Percentiles rank a stretch among this genome's conserved stretches.
Conservation (phyloP, 2,888 invertebrate genomes). For the Euclidia mi region DNA sequence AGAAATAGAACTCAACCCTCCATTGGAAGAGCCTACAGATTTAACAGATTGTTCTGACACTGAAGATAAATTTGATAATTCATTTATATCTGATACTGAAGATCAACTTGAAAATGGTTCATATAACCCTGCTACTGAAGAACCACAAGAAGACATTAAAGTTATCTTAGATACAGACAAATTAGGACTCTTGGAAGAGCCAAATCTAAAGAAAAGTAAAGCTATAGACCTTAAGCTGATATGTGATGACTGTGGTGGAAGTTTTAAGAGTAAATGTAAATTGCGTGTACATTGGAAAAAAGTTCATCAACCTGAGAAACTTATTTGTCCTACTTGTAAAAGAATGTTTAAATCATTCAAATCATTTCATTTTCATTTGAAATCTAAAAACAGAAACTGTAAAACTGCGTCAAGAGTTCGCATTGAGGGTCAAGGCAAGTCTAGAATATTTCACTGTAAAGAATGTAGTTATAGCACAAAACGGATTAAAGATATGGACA, state of each 20-base stretch:
- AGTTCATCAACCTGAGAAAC: conserved; percentile 49
- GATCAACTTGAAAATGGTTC: not conserved
- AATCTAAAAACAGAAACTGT: conserved; percentile 57
- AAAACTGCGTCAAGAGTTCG: conserved; percentile 49
- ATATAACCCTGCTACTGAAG: not conserved
- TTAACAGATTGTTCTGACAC: no score
- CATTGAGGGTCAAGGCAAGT: conserved; percentile 69
- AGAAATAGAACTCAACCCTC: not conserved
- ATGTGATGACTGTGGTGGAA: conserved; percentile 59
- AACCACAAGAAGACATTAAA: not conserved
- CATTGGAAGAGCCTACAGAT: not conserved
- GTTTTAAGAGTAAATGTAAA: conserved; percentile 67
- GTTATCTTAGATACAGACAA: no score
- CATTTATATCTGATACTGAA: conserved; percentile 2
- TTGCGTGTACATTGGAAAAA: conserved; percentile 67
- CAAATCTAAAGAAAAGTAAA: conserved; percentile 15
- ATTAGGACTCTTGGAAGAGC: no score
- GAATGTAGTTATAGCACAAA: conserved; percentile 70
- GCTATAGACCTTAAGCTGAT: conserved; percentile 38
- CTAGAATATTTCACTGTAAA: conserved; percentile 59
- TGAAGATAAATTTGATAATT: conserved; percentile 1
- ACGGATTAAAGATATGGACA: conserved; percentile 68
- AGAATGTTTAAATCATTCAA: conserved; percentile 65
- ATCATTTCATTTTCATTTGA: conserved; percentile 65
- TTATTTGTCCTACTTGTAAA: conserved; percentile 60